phyloP scores from a whole-genome alignment of 1,140 invertebrate genomes.

The Dinoponera quadriceps region DNA sequence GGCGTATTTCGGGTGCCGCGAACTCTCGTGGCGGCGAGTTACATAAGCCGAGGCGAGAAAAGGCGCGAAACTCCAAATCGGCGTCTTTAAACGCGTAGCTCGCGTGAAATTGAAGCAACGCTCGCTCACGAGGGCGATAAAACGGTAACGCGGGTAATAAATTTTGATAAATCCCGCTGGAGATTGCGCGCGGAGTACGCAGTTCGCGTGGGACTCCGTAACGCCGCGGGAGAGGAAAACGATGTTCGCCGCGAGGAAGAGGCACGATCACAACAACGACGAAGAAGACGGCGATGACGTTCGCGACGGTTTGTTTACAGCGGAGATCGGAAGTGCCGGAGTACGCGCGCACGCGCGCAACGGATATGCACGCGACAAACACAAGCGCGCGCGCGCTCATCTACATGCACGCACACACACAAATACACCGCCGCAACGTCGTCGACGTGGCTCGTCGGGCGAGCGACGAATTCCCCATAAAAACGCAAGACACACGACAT shows the following conservation, averaged over 20 bases:
- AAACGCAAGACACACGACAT: not conserved
- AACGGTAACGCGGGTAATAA: not conserved
- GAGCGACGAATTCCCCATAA: not conserved
- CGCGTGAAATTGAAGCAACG: not conserved
- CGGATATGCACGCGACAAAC: not conserved
- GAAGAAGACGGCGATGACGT: not conserved
- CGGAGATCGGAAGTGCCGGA: slow-evolving; percentile 6
- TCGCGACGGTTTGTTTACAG: not conserved
- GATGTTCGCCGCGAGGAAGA: not conserved
- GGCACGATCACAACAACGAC: not conserved
- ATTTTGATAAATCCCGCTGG: not conserved
- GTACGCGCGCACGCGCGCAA: not conserved
- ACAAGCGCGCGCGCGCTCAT: not conserved
- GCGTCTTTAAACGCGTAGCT: not conserved
- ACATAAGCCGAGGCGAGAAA: not conserved
- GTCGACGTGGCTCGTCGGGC: slow-evolving; percentile 5
- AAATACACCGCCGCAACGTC: not conserved
- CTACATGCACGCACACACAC: not conserved
- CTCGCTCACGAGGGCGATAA: not conserved
- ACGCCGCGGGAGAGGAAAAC: not conserved
- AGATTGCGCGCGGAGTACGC: not conserved
- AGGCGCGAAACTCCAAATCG: not conserved
- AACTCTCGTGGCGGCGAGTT: not conserved
- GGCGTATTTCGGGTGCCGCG: not conserved
- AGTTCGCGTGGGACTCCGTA: not conserved